These are phyloP conservation scores for Tadarida brasiliensis DNA, from an alignment of 2,797 vertebrate genomes.

Conservation along the genomic window DNA sequence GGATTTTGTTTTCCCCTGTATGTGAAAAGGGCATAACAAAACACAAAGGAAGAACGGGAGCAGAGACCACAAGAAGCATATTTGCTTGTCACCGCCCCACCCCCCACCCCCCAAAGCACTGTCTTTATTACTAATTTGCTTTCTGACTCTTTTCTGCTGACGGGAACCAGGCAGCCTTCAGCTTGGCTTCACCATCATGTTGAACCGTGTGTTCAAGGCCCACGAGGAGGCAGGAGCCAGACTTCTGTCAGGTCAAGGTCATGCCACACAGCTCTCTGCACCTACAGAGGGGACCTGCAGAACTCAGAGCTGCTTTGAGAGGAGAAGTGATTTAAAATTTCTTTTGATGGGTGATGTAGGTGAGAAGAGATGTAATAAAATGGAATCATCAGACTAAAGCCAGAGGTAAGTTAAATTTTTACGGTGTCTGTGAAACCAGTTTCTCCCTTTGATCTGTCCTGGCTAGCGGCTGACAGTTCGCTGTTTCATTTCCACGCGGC, in stretches of 20 bases:
- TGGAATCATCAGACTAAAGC: constrained; percentile 40
- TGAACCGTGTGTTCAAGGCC: constrained; percentile 8
- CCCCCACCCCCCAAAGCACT: neutral
- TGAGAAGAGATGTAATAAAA: neutral
- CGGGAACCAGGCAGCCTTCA: neutral
- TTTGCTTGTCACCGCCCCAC: neutral
- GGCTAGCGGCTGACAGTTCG: neutral
- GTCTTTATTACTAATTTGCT: neutral
- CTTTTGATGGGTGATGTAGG: constrained; percentile 47
- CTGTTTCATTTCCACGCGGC: neutral
- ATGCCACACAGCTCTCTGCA: neutral
- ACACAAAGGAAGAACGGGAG: neutral
- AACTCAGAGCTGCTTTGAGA: neutral
- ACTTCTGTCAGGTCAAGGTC: neutral
- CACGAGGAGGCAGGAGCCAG: neutral
- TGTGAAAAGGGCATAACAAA: neutral
- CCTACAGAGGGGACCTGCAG: constrained; percentile 13
- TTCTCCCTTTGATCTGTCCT: neutral
- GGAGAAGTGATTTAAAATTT: constrained; percentile 1
- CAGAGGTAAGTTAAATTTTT: constrained; percentile 58
- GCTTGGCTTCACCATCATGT: neutral
- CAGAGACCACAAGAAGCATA: neutral
- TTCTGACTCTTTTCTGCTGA: neutral
- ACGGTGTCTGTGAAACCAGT: neutral
- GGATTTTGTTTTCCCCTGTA: neutral